phyloP scores from a whole-genome alignment of 1,140 invertebrate genomes.

The Aphidius gifuensis region DNA sequence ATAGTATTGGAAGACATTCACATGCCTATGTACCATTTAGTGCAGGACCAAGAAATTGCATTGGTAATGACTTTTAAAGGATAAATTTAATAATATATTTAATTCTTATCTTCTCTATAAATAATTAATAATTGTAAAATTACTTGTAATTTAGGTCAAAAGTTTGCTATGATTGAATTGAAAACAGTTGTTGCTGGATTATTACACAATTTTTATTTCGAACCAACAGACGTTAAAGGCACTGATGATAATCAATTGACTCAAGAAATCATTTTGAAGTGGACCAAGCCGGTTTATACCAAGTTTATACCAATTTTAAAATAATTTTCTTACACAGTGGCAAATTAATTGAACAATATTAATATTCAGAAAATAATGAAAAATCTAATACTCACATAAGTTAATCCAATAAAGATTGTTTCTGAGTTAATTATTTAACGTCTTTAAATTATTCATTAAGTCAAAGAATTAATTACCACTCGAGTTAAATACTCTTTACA shows the following conservation, averaged over 20 bases:
- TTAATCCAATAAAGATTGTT: too few relatives aligned
- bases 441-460: too few relatives aligned
- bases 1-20: conserved; percentile 54
- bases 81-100: neutral
- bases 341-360: too few relatives aligned
- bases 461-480: too few relatives aligned
- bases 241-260: conserved; percentile 31
- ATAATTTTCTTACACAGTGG: too few relatives aligned
- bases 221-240: conserved; percentile 36
- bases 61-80: conserved; percentile 43
- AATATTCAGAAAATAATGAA: too few relatives aligned
- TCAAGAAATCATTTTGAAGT: conserved; percentile 39
- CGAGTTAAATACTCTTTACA: too few relatives aligned
- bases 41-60: conserved; percentile 71
- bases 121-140: too few relatives aligned
- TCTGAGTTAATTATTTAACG: too few relatives aligned
- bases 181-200: conserved; percentile 68
- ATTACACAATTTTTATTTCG: conserved; percentile 62
- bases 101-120: too few relatives aligned
- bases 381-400: too few relatives aligned
- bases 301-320: conserved; percentile 35
- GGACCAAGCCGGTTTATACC: conserved; percentile 24
- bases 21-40: conserved; percentile 69
- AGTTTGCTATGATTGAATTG: conserved; percentile 76
- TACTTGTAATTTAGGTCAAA: conserved; percentile 60